Base-by-base conservation (phyloP, 1,140 invertebrate genomes). In the Drosophila nebulosa region DNA sequence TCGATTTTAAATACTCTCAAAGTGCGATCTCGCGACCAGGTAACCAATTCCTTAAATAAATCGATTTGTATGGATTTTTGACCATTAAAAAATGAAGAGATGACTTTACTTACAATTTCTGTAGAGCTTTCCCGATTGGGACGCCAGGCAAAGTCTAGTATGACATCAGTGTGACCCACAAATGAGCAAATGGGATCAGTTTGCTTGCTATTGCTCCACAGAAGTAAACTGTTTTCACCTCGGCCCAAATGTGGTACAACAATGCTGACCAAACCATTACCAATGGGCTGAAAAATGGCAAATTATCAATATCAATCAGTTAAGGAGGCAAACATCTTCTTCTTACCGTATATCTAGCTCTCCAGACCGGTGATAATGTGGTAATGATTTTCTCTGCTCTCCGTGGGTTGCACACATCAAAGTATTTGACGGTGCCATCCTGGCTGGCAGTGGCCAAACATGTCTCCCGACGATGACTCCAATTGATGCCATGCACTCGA, bases 21-120 rank as follows among this genome's bases (percentile, higher is more conserved):
- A 55, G 95, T 97, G 78, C 98, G 97, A 93, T 99, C 98, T 89
- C 97, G 95, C 0, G 97, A 98, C 98, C 97, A 99, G 0, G 97
- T 99, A 0, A 99, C 94, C n/a, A 99, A 91, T 90, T 99, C 96
- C 92, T 96, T 96, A 78, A 95, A 46, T 46, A 1, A 46, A 4
- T 0, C n/a, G 4, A n/a, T n/a, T n/a, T n/a, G n/a, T n/a, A n/a
- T n/a, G n/a, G n/a, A n/a, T n/a, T n/a, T n/a, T n/a, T n/a, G n/a
- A n/a, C n/a, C n/a, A n/a, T n/a, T n/a, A n/a, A n/a, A n/a, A n/a
- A n/a, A n/a, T n/a, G n/a, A n/a, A n/a, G n/a, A 5, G 10, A 1
- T 3, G 4, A 9, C 10, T 42, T 24, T 3, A 24, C 78, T 69
- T 52, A 91, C 90, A 63, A 91, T 90, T 77, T 90, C 89, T 0